Base-by-base conservation (phyloP, 1,140 invertebrate species). In the Trissolcus basalis region DNA sequence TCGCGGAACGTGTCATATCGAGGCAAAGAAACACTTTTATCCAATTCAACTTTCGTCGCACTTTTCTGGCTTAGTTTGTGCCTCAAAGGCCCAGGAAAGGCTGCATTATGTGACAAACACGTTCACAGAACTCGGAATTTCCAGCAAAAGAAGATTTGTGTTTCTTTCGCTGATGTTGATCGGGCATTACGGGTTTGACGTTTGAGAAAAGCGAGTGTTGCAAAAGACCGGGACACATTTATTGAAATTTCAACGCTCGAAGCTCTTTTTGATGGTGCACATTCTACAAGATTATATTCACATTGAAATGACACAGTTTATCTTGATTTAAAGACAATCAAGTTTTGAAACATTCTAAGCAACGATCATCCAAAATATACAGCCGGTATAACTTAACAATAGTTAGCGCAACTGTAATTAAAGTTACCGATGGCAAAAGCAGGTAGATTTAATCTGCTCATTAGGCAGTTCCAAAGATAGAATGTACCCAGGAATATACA, bases 41-140 rank as follows among this genome's bases (percentile, higher is more conserved):
- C 14, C 54, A 64, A 71, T 71, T 58, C 59, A 56, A 63, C 50
- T 49, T 61, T 44, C 32, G 47, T 54, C 48, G 41, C 55, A 4
- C 12, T 39, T 55, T 48, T 12, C 9, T 27, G 11, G 6, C 0
- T 27, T 27, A 1, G 32, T 14, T 64, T 50, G 32, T 47, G 15
- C 10, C 41, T 59, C 64, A 55, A 48, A 58, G n/a, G 16, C 53
- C 7, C 41, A 12, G 32, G 33, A 54, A 47, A 51, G 41, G 35
- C 11, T 9, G 44, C 44, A 60, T 60, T 69, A 61, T 70, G 50
- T 44, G 44, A 47, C 6, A 69, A 50, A 60, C 55, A 32, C 55
- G 45, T 56, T 56, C 16, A 56, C 49, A 19, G 50, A 27, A 13
- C 9, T 10, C 8, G 36, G 11, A 2, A 11, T n/a, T 69, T 43